Conservation (phyloP, 1,140 invertebrate species). For the Dendroctonus ponderosae region DNA sequence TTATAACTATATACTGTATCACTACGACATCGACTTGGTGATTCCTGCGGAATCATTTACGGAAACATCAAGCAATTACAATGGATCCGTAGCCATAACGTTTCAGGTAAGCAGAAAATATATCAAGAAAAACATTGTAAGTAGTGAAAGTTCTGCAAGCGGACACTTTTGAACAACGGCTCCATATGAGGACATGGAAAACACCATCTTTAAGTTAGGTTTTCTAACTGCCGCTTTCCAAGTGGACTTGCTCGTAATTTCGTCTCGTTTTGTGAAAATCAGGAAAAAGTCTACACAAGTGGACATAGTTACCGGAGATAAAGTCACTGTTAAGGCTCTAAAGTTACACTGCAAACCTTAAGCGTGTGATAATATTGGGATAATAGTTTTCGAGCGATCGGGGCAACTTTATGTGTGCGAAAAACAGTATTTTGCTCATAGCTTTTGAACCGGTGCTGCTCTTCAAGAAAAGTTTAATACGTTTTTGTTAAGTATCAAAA, state of each 20-base stretch:
- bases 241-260: neutral
- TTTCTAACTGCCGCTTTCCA: neutral
- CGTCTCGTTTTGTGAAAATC: neutral
- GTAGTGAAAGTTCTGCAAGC: neutral
- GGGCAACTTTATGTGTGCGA: too few species aligned
- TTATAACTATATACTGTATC: neutral
- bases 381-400: too few species aligned
- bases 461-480: too few species aligned
- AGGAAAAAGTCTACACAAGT: too few species aligned
- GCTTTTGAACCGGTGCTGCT: too few species aligned
- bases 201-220: neutral
- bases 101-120: constrained; percentile 5
- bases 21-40: constrained; percentile 8
- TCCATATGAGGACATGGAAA: neutral
- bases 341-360: too few species aligned
- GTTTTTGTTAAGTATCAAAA: too few species aligned
- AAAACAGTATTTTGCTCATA: too few species aligned
- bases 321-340: too few species aligned
- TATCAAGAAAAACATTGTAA: neutral
- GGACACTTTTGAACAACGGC: neutral
- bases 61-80: constrained; percentile 1
- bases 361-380: too few species aligned
- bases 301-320: too few species aligned
- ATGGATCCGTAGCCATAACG: neutral
- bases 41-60: constrained; percentile 6